Percentiles rank a stretch among this genome's conserved stretches.
Conservation (phyloP, 2,797 vertebrate species). For the Crocodylus rhombifer region DNA sequence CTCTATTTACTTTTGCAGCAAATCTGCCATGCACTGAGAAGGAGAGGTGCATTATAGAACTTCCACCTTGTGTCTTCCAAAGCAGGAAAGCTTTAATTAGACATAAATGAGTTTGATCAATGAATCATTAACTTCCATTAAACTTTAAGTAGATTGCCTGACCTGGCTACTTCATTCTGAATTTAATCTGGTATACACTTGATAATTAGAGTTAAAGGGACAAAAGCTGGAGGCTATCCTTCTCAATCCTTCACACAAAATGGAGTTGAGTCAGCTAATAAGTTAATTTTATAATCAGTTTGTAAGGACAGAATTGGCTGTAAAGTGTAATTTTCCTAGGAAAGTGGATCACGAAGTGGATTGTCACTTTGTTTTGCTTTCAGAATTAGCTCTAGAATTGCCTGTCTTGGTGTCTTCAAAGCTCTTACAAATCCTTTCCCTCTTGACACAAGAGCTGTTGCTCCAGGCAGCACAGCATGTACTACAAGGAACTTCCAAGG, state of each 20-base stretch:
- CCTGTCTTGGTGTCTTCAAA: slow-evolving; percentile 29
- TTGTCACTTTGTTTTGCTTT: slow-evolving; percentile 66
- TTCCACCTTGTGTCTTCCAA: slow-evolving; percentile 67
- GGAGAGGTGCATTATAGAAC: slow-evolving; percentile 53
- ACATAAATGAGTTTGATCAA: slow-evolving; percentile 83
- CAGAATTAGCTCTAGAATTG: slow-evolving; percentile 61
- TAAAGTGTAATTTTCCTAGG: slow-evolving; percentile 37
- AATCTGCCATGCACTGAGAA: neutral
- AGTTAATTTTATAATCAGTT: slow-evolving; percentile 66
- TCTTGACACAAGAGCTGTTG: neutral
- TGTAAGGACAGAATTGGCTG: slow-evolving; percentile 46
- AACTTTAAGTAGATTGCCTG: slow-evolving; percentile 82
- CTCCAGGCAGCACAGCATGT: neutral
- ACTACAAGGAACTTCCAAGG: neutral
- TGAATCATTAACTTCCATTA: slow-evolving; percentile 85
- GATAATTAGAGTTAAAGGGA: slow-evolving; percentile 80
- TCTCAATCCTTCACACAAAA: slow-evolving; percentile 58
- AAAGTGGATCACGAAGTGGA: slow-evolving; percentile 36
- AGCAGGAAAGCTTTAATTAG: slow-evolving; percentile 82
- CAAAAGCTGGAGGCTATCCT: slow-evolving; percentile 72
- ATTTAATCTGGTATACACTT: slow-evolving; percentile 77
- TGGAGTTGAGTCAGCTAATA: slow-evolving; percentile 79
- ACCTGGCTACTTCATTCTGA: slow-evolving; percentile 77
- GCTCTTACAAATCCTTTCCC: neutral
- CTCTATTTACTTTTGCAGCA: slow-evolving; percentile 36